Percentiles rank a stretch among this genome's conserved stretches.
These are phyloP conservation scores for Caenorhabditis inopinata DNA, from an alignment of 1,140 invertebrate genomes.

Conservation along the genomic window DNA sequence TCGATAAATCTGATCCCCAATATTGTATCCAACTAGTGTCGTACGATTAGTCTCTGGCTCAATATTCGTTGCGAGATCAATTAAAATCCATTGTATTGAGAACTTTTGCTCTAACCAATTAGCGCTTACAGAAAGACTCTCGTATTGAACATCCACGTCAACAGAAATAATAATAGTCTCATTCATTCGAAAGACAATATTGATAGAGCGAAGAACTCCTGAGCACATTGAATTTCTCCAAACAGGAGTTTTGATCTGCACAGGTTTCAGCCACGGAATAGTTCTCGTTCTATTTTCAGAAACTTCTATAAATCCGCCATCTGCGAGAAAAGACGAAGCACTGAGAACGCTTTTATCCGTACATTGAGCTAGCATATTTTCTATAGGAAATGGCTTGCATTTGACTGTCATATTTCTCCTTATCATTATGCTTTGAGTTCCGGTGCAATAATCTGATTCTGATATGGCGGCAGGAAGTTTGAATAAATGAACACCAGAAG, in stretches of 20 bases:
- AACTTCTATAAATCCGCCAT: background rate
- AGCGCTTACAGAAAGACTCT: background rate
- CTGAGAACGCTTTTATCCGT: background rate
- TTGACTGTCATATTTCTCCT: background rate
- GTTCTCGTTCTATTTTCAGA: background rate
- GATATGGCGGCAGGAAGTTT: background rate
- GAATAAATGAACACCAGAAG: background rate
- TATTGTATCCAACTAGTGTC: background rate
- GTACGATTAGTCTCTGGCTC: background rate
- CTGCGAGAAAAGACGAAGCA: background rate
- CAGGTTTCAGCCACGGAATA: background rate
- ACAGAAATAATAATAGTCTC: background rate
- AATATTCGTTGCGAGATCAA: background rate
- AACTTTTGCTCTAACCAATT: background rate
- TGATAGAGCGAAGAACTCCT: background rate
- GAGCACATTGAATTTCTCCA: background rate
- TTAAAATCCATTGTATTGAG: background rate
- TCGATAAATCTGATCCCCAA: background rate
- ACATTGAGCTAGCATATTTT: background rate
- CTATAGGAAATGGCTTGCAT: background rate
- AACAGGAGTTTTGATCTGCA: background rate
- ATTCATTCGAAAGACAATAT: background rate
- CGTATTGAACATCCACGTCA: background rate
- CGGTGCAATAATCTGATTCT: background rate
- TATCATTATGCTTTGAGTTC: background rate